Conservation (phyloP, 37 sponge, comb jelly and placozoan genomes). For the Geodia barretti region DNA sequence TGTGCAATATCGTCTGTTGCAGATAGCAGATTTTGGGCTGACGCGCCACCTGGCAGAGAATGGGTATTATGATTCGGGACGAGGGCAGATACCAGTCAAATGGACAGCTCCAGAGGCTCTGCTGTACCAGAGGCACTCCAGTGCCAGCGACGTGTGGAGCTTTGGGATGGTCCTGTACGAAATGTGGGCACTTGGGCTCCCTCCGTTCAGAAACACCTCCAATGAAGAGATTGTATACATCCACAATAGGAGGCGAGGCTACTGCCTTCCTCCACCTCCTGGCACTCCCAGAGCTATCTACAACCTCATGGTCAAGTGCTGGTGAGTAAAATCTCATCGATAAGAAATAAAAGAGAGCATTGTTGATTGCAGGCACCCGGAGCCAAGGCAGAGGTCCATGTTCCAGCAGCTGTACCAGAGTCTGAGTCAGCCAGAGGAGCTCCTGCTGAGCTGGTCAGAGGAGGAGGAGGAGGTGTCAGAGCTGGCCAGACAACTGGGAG, state of each 20-base stretch:
- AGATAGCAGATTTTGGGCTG: slow-evolving; percentile 32
- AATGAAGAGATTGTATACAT: slow-evolving; percentile 35
- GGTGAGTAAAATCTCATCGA: slow-evolving; percentile 19
- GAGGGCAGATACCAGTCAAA: background rate
- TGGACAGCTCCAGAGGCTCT: slow-evolving; percentile 47
- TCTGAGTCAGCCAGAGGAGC: background rate
- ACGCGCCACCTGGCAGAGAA: background rate
- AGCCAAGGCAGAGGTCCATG: background rate
- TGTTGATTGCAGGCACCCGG: background rate
- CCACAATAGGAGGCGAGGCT: slow-evolving; percentile 2
- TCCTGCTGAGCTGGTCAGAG: slow-evolving; percentile 6
- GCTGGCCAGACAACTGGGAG: background rate
- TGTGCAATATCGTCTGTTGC: background rate
- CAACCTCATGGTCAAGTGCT: slow-evolving; percentile 49
- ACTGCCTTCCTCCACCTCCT: slow-evolving; percentile 49
- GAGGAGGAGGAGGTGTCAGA: background rate
- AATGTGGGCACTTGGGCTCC: slow-evolving; percentile 59
- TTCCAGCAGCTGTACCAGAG: background rate
- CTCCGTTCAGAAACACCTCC: slow-evolving; percentile 24
- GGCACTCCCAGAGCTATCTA: slow-evolving; percentile 51
- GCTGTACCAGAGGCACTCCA: slow-evolving; percentile 51
- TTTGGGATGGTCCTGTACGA: slow-evolving; percentile 69
- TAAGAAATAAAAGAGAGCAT: too few relatives aligned
- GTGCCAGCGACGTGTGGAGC: slow-evolving; percentile 70
- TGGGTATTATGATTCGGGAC: background rate